Base-by-base conservation (phyloP, 2,113 vertebrate species). In the Fulmarus glacialis region DNA sequence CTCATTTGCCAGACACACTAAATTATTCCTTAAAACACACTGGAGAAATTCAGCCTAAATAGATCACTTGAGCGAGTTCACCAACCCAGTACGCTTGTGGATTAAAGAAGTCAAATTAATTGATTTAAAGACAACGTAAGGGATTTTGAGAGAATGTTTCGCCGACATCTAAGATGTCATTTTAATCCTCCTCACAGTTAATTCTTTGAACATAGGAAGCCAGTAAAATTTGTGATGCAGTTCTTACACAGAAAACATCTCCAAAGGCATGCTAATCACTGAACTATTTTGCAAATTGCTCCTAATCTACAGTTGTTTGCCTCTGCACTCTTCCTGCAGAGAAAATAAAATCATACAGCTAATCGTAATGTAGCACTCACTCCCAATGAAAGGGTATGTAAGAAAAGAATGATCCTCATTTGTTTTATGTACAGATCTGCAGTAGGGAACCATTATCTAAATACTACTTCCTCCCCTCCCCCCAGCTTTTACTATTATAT, bases 121-220 rank as follows among this genome's bases (percentile, higher is more conserved):
- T 73, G 30, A 87, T 72, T 94, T 92, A 82, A 47, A 78, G 72
- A 70, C 45, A 72, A 73, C 0, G 0, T 52, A 64, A 77, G 45
- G 62, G 59, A 56, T 62, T 94, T 47, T 26, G 36, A 87, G 43
- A 59, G 50, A 89, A 45, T 1, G 3, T 48, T 90, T 47, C 80
- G 40, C 38, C 7, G 2, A 60, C 5, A 6, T 62, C 70, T n/a
- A 59, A 63, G 26, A 83, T 45, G 48, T 42, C 62, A 32, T 67
- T 95, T 90, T 80, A 90, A 94, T 89, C 62, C 56, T 75, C n/a
- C 71, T 87, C 67, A 42, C 26, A 56, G 75, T 77, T 83, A 80
- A 83, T 67, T 72, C 58, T 83, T 80, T 0, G 5, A 80, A 50
- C 6, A 2, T 0, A 38, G 58, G 36, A 89, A 90, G 60, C 36